Percentiles rank a stretch among this genome's conserved stretches.
Evolutionary conservation across 2,797 vertebrate genomes (phyloP).

Genomic region (Malurus splendens): DNA sequence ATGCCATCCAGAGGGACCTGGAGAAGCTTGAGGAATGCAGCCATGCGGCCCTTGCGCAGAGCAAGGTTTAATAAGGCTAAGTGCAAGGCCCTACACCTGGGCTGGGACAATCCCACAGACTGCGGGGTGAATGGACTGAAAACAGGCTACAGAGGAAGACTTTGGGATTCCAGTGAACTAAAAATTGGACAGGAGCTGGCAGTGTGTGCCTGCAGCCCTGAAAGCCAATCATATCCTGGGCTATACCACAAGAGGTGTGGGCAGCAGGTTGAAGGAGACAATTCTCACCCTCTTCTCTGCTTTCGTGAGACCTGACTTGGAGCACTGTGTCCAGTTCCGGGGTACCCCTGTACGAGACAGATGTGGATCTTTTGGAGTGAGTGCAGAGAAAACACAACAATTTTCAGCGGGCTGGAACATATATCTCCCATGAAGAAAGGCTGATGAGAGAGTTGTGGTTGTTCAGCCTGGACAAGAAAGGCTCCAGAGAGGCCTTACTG

Average conservation of each 20-base stretch:
- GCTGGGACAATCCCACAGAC: neutral
- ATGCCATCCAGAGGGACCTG: neutral
- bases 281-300: neutral
- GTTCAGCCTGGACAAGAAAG: neutral
- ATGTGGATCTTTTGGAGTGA: neutral
- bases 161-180: neutral
- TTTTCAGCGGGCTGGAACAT: neutral
- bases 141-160: neutral
- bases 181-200: neutral
- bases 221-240: neutral
- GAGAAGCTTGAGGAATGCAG: neutral
- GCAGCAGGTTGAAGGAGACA: neutral
- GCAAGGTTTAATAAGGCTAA: neutral
- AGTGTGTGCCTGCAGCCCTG: neutral
- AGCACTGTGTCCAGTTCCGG: neutral
- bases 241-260: neutral
- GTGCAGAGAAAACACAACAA: neutral
- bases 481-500: neutral
- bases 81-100: neutral
- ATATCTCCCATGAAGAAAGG: neutral
- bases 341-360: neutral
- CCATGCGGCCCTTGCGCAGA: fast-evolving
- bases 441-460: neutral
- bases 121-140: neutral
- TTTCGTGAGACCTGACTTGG: neutral